Conservation (phyloP, 2,888 invertebrate genomes). For the Abrostola triplasia region DNA sequence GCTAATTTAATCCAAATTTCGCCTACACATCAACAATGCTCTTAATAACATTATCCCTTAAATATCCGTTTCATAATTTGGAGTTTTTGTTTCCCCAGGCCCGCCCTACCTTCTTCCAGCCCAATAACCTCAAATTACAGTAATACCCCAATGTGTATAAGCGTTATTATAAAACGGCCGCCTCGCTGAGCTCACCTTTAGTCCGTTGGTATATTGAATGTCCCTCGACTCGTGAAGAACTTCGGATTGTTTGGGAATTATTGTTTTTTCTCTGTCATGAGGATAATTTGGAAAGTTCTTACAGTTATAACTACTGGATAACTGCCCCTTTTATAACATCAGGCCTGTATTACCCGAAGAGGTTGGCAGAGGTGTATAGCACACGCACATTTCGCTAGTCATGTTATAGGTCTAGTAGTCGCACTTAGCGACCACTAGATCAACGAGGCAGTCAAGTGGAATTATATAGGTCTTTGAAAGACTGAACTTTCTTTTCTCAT, state of each 20-base stretch:
- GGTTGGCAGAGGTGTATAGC: too few species aligned
- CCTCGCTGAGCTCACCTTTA: conserved; percentile 48
- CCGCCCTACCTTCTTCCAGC: conserved; percentile 50
- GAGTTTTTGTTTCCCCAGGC: conserved; percentile 45
- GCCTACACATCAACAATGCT: conserved; percentile 35
- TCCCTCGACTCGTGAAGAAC: conserved; percentile 55
- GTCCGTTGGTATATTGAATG: conserved; percentile 55
- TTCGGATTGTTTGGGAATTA: conserved; percentile 46
- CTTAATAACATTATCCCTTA: conserved; percentile 43
- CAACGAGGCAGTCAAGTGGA: too few species aligned
- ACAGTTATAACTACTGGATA: conserved; percentile 4
- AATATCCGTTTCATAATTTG: conserved; percentile 50
- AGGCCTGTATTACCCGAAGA: too few species aligned
- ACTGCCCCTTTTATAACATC: too few species aligned
- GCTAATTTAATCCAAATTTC: conserved; percentile 30
- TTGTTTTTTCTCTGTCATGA: conserved; percentile 25
- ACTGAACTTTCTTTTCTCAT: not conserved
- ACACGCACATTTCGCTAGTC: too few species aligned
- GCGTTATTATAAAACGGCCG: conserved; percentile 54
- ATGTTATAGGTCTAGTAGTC: too few species aligned
- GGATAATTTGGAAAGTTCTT: conserved; percentile 19
- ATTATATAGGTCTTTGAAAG: too few species aligned
- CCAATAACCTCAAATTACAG: conserved; percentile 64
- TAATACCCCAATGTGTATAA: conserved; percentile 58
- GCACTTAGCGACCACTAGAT: too few species aligned